Percentiles rank a stretch among this genome's conserved stretches.
phyloP scores from a whole-genome alignment of 2,797 vertebrate genomes.

The Hypotaenidia okinawae region DNA sequence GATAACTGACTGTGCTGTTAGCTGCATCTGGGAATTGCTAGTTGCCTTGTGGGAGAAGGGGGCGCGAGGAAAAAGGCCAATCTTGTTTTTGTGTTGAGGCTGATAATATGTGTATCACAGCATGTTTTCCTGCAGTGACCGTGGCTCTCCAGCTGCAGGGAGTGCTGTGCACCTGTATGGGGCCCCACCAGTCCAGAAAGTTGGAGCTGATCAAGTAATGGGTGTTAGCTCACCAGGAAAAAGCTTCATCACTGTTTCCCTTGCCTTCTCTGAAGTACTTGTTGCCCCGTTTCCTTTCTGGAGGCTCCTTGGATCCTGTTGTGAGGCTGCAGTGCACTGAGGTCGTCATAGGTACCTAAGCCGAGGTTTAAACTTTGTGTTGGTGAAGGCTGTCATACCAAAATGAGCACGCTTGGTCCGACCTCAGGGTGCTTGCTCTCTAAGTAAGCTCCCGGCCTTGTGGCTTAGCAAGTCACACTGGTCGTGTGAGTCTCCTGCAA shows the following conservation, averaged over 20 bases:
- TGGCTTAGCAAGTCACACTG: background rate
- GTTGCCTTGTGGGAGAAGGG: background rate
- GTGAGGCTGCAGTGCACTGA: background rate
- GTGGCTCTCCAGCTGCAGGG: background rate
- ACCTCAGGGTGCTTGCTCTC: background rate
- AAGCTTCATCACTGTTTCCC: background rate
- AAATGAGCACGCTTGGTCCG: rapidly evolving
- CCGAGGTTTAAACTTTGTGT: background rate
- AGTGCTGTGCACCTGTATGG: background rate
- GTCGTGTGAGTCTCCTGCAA: background rate
- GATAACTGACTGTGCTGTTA: conserved; percentile 12
- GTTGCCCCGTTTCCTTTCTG: background rate
- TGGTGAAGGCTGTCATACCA: background rate
- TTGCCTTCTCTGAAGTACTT: background rate
- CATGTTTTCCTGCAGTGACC: background rate
- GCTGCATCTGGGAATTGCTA: conserved; percentile 15
- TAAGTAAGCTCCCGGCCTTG: background rate
- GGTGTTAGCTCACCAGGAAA: background rate
- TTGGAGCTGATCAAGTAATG: background rate
- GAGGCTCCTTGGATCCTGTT: background rate
- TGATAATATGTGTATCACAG: background rate
- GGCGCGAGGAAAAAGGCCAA: background rate
- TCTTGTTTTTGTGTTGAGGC: background rate
- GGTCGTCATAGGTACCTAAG: background rate
- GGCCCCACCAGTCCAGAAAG: background rate